These are phyloP conservation scores for Hyperoplus immaculatus DNA, from an alignment of 2,797 vertebrate species.

Conservation along the genomic window DNA sequence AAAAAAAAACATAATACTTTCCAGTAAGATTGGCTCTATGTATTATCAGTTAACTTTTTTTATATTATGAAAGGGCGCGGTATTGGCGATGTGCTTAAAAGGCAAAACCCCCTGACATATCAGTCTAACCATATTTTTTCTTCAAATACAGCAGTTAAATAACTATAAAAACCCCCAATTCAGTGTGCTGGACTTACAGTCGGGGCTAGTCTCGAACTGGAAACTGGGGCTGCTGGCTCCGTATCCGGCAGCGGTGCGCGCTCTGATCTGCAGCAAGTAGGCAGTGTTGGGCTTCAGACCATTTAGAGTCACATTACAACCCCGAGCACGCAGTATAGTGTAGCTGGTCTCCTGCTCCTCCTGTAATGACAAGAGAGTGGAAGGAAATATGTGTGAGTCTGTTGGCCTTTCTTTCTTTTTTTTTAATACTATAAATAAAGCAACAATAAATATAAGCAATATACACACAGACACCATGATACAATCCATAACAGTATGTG, in stretches of 20 bases:
- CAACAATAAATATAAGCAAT: conserved; percentile 32
- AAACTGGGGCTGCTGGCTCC: conserved; percentile 96
- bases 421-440: neutral
- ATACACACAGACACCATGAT: neutral
- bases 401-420: neutral
- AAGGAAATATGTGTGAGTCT: conserved; percentile 19
- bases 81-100: neutral
- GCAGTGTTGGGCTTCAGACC: conserved; percentile 95
- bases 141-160: neutral
- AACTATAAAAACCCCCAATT: neutral
- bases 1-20: neutral
- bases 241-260: conserved; percentile 96
- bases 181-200: conserved; percentile 87
- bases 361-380: conserved; percentile 78
- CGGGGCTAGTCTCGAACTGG: conserved; percentile 97
- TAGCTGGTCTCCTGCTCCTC: conserved; percentile 99
- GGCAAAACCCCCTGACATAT: neutral
- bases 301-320: conserved; percentile 94
- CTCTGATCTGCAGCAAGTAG: conserved; percentile 97
- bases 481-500: neutral
- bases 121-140: neutral
- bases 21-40: neutral
- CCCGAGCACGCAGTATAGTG: conserved; percentile 94
- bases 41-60: neutral
- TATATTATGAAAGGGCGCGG: neutral